Conservation (phyloP, 2,888 invertebrate species). For the Bedellia somnulentella region DNA sequence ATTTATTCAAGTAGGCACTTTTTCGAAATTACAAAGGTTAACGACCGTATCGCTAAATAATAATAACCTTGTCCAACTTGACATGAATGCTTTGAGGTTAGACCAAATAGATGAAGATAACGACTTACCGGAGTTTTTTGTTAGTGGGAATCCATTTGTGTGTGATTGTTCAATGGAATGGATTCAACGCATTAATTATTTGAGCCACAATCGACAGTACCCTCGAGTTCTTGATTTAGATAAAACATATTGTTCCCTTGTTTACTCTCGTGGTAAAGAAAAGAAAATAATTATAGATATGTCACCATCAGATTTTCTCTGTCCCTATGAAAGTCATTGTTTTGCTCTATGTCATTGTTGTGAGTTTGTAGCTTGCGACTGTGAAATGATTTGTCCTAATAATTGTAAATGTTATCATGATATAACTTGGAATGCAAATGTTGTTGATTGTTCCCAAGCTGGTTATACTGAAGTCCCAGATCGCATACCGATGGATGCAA, state of each 20-base stretch:
- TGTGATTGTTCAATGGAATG: constrained; percentile 90
- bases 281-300: constrained; percentile 72
- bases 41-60: constrained; percentile 75
- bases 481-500: constrained; percentile 86
- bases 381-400: constrained; percentile 86
- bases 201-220: constrained; percentile 74
- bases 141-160: constrained; percentile 81
- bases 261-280: constrained; percentile 67
- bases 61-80: constrained; percentile 72
- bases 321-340: constrained; percentile 80
- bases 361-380: constrained; percentile 87
- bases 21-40: constrained; percentile 67
- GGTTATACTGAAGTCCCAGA: constrained; percentile 73
- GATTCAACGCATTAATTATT: constrained; percentile 77
- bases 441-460: constrained; percentile 79
- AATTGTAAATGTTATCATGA: constrained; percentile 87
- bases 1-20: constrained; percentile 70
- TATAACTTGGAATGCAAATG: constrained; percentile 81
- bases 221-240: constrained; percentile 80
- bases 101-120: constrained; percentile 68
- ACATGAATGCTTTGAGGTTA: constrained; percentile 72
- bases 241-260: constrained; percentile 72
- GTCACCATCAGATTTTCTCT: constrained; percentile 76
- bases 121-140: constrained; percentile 76
- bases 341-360: constrained; percentile 88